Conservation (phyloP, 2,113 vertebrate species). For the Turnix velox region DNA sequence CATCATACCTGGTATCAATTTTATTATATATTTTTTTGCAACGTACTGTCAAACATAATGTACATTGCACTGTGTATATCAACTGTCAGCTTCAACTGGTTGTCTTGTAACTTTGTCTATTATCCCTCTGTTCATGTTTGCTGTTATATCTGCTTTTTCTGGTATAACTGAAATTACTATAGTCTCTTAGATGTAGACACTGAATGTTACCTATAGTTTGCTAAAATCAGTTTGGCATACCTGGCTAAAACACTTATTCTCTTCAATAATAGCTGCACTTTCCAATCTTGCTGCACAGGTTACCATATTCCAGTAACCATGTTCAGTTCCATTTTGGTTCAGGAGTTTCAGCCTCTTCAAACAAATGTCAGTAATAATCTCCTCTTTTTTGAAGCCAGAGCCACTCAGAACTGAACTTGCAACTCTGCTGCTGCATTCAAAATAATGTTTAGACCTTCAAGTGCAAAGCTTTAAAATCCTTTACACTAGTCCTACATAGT, state of each 20-base stretch:
- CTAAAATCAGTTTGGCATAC: neutral
- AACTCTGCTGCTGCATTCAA: neutral
- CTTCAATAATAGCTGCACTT: neutral
- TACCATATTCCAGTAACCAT: neutral
- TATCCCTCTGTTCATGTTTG: neutral
- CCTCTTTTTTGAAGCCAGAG: neutral
- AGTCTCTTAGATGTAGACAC: neutral
- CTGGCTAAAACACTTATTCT: neutral
- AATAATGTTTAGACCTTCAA: neutral
- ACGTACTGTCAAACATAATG: neutral
- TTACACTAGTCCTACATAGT: neutral
- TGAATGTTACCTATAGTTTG: neutral
- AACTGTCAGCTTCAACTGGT: neutral
- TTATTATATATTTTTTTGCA: neutral
- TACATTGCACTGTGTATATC: neutral
- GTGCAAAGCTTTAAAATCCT: neutral
- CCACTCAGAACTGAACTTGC: neutral
- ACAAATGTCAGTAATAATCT: neutral
- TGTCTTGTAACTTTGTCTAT: neutral
- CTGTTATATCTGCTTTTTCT: neutral
- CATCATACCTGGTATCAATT: neutral
- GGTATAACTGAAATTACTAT: neutral
- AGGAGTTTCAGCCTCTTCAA: neutral
- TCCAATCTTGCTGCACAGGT: neutral
- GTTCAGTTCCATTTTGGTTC: neutral